These are phyloP conservation scores for Nibea albiflora DNA, from an alignment of 2,113 vertebrate species.

Conservation along the genomic window DNA sequence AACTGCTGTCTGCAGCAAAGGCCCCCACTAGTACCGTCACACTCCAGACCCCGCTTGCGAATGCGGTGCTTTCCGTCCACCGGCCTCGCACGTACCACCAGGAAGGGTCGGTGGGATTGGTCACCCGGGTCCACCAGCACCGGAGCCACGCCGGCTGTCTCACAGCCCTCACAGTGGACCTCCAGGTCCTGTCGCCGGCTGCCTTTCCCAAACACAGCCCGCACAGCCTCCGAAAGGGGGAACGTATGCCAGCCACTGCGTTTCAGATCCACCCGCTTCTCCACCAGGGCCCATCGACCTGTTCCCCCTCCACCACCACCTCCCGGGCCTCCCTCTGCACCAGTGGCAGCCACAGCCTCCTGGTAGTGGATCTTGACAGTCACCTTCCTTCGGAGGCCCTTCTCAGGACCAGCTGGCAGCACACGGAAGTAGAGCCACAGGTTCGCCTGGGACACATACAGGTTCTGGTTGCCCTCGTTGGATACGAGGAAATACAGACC, in stretches of 20 bases:
- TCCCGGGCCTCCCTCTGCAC: conserved; percentile 50
- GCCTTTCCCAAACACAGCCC: conserved; percentile 90
- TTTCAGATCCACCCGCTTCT: conserved; percentile 96
- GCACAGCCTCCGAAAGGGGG: conserved; percentile 93
- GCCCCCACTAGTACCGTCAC: conserved; percentile 93
- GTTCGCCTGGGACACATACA: conserved; percentile 95
- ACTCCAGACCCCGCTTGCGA: conserved; percentile 97
- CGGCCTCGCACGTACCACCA: conserved; percentile 93
- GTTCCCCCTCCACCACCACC: conserved; percentile 58
- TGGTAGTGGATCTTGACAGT: conserved; percentile 94
- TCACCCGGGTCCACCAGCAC: conserved; percentile 92
- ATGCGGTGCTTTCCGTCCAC: conserved; percentile 95
- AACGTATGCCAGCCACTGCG: conserved; percentile 99
- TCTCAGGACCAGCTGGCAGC: conserved; percentile 91
- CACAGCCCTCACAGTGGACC: conserved; percentile 93
- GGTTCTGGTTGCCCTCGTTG: conserved; percentile 97
- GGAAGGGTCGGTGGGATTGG: conserved; percentile 95
- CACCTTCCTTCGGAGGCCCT: conserved; percentile 92
- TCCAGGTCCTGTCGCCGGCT: conserved; percentile 94
- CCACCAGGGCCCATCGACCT: conserved; percentile 90
- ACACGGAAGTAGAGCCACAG: conserved; percentile 98
- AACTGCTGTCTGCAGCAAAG: conserved; percentile 99
- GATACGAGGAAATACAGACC: conserved; percentile 95
- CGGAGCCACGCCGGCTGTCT: conserved; percentile 88
- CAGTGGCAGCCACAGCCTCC: conserved; percentile 79